These are phyloP conservation scores for Episyrphus balteatus DNA, from an alignment of 1,140 invertebrate species.

Conservation along the genomic window DNA sequence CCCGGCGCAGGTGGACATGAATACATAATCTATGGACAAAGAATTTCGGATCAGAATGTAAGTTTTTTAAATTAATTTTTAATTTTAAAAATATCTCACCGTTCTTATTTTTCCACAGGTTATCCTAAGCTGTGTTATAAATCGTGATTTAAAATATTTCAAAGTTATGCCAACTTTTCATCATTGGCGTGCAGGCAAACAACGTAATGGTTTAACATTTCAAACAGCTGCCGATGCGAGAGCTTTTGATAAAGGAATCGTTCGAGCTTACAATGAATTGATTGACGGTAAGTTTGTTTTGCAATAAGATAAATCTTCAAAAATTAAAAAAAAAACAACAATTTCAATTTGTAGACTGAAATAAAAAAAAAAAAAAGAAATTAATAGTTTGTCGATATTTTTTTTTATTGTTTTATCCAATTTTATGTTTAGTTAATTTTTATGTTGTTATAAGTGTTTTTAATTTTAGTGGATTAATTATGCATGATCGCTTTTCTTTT, in stretches of 20 bases:
- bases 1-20: slow-evolving; percentile 45
- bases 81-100: neutral
- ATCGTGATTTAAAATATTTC: slow-evolving; percentile 93
- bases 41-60: slow-evolving; percentile 85
- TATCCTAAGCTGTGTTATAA: slow-evolving; percentile 87
- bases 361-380: neutral
- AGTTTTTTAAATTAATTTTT: slow-evolving; percentile 18
- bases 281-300: slow-evolving; percentile 62
- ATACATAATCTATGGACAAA: slow-evolving; percentile 83
- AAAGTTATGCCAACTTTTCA: slow-evolving; percentile 97
- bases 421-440: no score
- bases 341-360: neutral
- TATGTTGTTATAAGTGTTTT: no score
- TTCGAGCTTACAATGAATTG: slow-evolving; percentile 80
- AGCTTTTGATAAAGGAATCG: slow-evolving; percentile 87
- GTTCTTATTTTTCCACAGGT: slow-evolving; percentile 46
- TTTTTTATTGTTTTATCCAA: neutral
- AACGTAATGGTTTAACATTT: slow-evolving; percentile 91
- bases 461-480: no score
- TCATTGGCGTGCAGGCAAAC: slow-evolving; percentile 92
- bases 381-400: neutral
- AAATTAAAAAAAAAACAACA: neutral
- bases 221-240: slow-evolving; percentile 86
- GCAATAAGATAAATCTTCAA: neutral
- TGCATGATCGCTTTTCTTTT: no score